Conservation (phyloP, 2,888 invertebrate species). For the Omphaloscelis lunosa region DNA sequence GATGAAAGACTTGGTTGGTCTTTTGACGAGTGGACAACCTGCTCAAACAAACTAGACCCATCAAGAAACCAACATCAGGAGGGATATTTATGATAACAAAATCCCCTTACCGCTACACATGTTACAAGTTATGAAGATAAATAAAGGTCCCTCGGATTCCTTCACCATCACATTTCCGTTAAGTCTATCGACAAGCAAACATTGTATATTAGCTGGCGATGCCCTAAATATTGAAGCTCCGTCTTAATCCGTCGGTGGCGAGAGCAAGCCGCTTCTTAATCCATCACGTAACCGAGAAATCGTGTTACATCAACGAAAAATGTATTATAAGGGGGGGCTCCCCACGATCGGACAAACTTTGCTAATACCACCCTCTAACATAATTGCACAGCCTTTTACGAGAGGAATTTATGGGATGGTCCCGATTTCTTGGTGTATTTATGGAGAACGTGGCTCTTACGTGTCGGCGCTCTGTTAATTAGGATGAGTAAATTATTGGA, state of each 20-base stretch:
- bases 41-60: constrained; percentile 20
- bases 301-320: constrained; percentile 91
- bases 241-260: constrained; percentile 88
- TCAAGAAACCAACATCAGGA: constrained; percentile 15
- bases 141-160: constrained; percentile 68
- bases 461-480: constrained; percentile 88
- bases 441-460: constrained; percentile 87
- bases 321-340: constrained; percentile 87
- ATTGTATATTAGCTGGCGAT: constrained; percentile 88
- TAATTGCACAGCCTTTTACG: constrained; percentile 91
- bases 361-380: constrained; percentile 91
- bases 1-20: neutral
- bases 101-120: constrained; percentile 61
- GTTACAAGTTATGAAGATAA: constrained; percentile 62
- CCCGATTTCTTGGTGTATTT: constrained; percentile 90
- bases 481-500: constrained; percentile 82
- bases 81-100: constrained; percentile 51
- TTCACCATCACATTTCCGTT: constrained; percentile 77
- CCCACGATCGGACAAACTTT: constrained; percentile 90
- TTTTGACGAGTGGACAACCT: neutral
- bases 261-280: constrained; percentile 89
- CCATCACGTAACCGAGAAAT: constrained; percentile 91
- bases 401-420: constrained; percentile 91
- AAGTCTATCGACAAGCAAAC: constrained; percentile 88
- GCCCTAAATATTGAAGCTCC: constrained; percentile 87